Evolutionary conservation across 2,113 vertebrate genomes (phyloP).

Genomic region (Pitta sordida): DNA sequence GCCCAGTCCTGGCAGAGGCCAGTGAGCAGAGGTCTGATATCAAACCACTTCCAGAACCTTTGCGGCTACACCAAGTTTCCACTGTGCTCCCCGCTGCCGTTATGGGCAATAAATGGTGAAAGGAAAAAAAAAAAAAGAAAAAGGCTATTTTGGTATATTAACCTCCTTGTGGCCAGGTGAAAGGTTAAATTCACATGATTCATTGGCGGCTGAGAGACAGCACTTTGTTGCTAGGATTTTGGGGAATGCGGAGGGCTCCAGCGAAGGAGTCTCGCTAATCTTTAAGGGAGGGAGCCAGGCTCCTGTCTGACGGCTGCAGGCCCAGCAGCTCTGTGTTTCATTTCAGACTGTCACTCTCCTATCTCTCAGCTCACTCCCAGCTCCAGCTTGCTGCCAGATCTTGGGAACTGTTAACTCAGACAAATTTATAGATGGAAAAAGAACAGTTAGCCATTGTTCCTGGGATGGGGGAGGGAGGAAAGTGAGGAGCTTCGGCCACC

Average conservation of each 20-base stretch:
- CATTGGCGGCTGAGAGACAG: conserved; percentile 70
- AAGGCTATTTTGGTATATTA: conserved; percentile 52
- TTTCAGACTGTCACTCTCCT: conserved; percentile 85
- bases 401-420: conserved; percentile 67
- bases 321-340: conserved; percentile 85
- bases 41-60: neutral
- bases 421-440: conserved; percentile 68
- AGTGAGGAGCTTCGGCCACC: neutral
- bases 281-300: conserved; percentile 80
- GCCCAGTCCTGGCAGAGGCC: neutral
- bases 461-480: conserved; percentile 26
- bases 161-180: conserved; percentile 64
- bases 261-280: conserved; percentile 86
- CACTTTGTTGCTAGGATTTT: conserved; percentile 74
- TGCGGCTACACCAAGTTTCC: fast-evolving
- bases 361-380: conserved; percentile 76
- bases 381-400: conserved; percentile 60
- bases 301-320: conserved; percentile 87
- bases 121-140: neutral
- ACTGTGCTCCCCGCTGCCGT: neutral
- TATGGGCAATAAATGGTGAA: neutral
- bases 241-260: conserved; percentile 79
- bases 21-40: fast-evolving
- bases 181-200: conserved; percentile 70
- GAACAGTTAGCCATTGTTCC: conserved; percentile 59